phyloP scores from a whole-genome alignment of 2,113 vertebrate genomes.

The Kryptolebias marmoratus region DNA sequence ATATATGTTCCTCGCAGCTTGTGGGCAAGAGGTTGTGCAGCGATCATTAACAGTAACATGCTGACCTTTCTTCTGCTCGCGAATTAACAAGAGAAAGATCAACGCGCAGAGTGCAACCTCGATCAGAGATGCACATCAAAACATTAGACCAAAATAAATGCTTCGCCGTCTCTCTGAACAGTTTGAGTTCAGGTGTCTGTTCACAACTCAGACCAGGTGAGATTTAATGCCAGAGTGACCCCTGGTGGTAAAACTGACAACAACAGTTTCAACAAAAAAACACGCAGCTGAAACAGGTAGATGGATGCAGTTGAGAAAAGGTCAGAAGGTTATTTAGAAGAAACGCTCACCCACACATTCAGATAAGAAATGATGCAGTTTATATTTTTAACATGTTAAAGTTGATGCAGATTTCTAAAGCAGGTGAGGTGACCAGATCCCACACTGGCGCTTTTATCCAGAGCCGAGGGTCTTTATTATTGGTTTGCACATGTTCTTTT shows the following conservation, averaged over 20 bases:
- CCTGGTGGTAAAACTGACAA: constrained; percentile 64
- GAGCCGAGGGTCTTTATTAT: constrained; percentile 1
- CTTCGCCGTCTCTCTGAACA: background rate
- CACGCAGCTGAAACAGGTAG: background rate
- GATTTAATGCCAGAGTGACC: constrained; percentile 66
- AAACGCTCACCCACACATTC: background rate
- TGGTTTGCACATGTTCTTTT: constrained; percentile 10
- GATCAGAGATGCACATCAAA: constrained; percentile 1
- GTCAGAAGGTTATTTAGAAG: background rate
- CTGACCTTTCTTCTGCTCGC: background rate
- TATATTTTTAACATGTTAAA: constrained; percentile 1
- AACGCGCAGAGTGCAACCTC: background rate
- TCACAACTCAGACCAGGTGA: constrained; percentile 4
- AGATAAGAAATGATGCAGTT: constrained; percentile 3
- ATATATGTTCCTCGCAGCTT: constrained; percentile 20
- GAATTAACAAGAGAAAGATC: background rate
- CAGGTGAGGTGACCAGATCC: background rate
- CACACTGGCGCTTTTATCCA: constrained; percentile 5
- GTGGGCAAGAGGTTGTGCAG: background rate
- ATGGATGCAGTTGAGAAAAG: background rate
- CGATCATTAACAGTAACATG: constrained; percentile 1
- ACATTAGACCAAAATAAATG: background rate
- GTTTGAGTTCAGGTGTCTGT: background rate
- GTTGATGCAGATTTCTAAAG: constrained; percentile 33
- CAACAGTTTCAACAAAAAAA: background rate